Evolutionary conservation across 2,113 vertebrate species (phyloP).

Genomic region (Hydrolagus affinis): DNA sequence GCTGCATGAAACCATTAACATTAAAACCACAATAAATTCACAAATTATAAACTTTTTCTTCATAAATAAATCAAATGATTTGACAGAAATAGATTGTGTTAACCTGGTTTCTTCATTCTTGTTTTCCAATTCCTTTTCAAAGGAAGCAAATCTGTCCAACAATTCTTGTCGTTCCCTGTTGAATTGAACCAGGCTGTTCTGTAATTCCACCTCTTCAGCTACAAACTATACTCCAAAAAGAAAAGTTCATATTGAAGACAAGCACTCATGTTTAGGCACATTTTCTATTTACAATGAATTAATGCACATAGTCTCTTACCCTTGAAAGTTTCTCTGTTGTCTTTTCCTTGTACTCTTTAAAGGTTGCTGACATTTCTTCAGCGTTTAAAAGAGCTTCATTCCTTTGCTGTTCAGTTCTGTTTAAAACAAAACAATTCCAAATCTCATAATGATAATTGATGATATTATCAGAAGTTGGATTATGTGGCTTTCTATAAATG

Average conservation of each 20-base stretch:
- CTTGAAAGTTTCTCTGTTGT: constrained; percentile 64
- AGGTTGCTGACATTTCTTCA: constrained; percentile 72
- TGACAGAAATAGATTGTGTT: neutral
- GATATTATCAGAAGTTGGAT: neutral
- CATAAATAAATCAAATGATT: no score
- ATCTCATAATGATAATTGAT: neutral
- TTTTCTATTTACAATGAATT: constrained; percentile 33
- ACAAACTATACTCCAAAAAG: constrained; percentile 60
- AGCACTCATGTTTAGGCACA: neutral
- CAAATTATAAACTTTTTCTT: no score
- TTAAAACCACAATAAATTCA: no score
- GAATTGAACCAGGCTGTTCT: constrained; percentile 60
- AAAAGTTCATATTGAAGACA: neutral
- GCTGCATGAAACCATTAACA: no score
- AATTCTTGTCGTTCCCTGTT: constrained; percentile 67
- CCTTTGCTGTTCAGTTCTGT: constrained; percentile 79
- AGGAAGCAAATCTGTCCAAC: constrained; percentile 54
- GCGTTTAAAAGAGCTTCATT: constrained; percentile 78
- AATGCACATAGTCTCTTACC: constrained; percentile 47
- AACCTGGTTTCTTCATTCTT: constrained; percentile 67
- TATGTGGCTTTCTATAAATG: neutral
- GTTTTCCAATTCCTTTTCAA: constrained; percentile 60
- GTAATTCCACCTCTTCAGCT: constrained; percentile 63
- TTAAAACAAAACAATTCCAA: constrained; percentile 38
- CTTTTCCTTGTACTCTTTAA: constrained; percentile 73